Percentiles rank a stretch among this genome's conserved stretches.
These are phyloP conservation scores for Ennomos fuscantarius DNA, from an alignment of 2,888 invertebrate species.

Conservation along the genomic window DNA sequence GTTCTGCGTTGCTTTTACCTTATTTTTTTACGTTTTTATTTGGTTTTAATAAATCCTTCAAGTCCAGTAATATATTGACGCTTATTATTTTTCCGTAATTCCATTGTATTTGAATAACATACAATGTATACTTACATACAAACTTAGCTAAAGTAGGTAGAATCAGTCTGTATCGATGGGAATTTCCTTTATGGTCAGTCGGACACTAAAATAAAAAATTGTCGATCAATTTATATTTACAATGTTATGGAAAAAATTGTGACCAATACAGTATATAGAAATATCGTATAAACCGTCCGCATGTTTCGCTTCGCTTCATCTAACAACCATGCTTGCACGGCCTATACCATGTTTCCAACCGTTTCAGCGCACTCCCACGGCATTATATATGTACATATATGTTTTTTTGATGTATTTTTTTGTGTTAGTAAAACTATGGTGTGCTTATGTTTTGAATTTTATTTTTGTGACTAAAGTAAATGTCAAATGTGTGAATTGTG, in stretches of 20 bases:
- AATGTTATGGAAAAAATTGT: neutral
- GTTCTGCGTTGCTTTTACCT: too few relatives aligned
- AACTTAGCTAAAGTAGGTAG: too few relatives aligned
- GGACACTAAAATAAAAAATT: too few relatives aligned
- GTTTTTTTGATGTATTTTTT: conserved; percentile 20
- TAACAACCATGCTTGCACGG: conserved; percentile 61
- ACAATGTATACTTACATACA: too few relatives aligned
- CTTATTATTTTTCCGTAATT: too few relatives aligned
- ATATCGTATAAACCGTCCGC: conserved; percentile 30
- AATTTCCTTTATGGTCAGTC: too few relatives aligned
- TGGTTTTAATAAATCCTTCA: too few relatives aligned
- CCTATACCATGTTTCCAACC: conserved; percentile 52
- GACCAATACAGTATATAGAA: conserved; percentile 15
- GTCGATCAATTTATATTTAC: neutral
- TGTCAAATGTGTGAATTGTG: conserved; percentile 7
- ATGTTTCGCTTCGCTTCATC: conserved; percentile 52
- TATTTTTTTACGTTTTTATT: too few relatives aligned
- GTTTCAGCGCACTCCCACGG: conserved; percentile 51
- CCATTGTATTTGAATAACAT: too few relatives aligned
- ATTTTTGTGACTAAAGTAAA: conserved; percentile 9
- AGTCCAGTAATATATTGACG: too few relatives aligned
- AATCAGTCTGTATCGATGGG: too few relatives aligned
- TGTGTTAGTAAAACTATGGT: conserved; percentile 28
- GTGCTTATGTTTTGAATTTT: conserved; percentile 33
- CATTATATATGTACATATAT: conserved; percentile 33